Evolutionary conservation across 2,797 vertebrate species (phyloP).

Genomic region (Cossypha heuglini): DNA sequence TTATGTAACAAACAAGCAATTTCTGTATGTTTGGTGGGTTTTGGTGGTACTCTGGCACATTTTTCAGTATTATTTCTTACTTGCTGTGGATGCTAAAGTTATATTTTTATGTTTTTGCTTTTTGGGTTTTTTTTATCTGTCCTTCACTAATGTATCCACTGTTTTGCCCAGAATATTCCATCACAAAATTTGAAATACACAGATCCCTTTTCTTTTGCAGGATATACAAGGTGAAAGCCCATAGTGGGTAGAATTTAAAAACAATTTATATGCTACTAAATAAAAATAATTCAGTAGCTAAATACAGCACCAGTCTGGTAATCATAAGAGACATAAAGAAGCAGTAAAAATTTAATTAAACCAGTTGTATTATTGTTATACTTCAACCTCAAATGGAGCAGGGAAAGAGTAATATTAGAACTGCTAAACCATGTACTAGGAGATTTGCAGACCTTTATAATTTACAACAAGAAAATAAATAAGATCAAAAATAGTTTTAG

Average conservation of each 20-base stretch:
- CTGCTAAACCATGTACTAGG: neutral
- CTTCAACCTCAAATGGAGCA: neutral
- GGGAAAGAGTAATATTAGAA: neutral
- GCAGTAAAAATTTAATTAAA: conserved; percentile 3
- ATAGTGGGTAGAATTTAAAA: neutral
- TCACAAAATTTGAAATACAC: neutral
- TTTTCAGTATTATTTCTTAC: neutral
- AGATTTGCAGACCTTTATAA: neutral
- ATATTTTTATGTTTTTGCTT: neutral
- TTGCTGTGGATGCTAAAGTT: neutral
- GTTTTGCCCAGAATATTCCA: neutral
- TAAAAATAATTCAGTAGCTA: neutral
- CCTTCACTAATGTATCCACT: neutral
- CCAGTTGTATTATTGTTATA: neutral
- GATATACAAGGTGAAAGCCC: neutral
- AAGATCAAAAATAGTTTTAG: neutral
- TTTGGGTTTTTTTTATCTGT: neutral
- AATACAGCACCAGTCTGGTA: neutral
- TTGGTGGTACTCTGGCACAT: neutral
- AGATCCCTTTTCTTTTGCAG: neutral
- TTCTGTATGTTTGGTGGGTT: neutral
- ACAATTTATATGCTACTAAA: neutral
- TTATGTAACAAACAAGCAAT: neutral
- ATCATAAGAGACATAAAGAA: neutral
- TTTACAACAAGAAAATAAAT: neutral